phyloP scores from a whole-genome alignment of 2,888 invertebrate genomes.

The Ferdinandea cuprea region DNA sequence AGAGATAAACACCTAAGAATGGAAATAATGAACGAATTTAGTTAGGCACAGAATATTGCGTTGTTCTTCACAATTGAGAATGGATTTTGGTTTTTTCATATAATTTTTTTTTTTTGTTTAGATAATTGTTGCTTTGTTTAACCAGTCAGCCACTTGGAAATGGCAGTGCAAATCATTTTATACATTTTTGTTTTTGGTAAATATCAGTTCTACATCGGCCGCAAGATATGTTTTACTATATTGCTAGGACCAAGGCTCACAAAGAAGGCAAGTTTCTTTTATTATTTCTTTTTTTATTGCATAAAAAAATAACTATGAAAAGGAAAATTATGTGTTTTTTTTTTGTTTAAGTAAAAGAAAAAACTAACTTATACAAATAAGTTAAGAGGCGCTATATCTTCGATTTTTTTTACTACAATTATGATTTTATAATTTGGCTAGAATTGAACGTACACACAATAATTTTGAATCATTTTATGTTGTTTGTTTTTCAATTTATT shows the following conservation, averaged over 20 bases:
- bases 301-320: conserved; percentile 15
- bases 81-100: conserved; percentile 39
- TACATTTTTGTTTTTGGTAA: conserved; percentile 53
- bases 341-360: background rate
- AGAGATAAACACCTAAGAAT: conserved; percentile 13
- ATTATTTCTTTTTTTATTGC: conserved; percentile 15
- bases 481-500: conserved; percentile 13
- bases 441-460: conserved; percentile 67
- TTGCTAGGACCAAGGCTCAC: conserved; percentile 62
- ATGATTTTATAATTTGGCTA: conserved; percentile 67
- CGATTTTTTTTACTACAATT: conserved; percentile 23
- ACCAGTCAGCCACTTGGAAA: conserved; percentile 67
- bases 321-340: conserved; percentile 1
- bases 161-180: conserved; percentile 66
- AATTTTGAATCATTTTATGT: conserved; percentile 24
- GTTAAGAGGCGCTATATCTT: conserved; percentile 7
- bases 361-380: background rate
- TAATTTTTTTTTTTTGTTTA: conserved; percentile 34
- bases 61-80: conserved; percentile 51
- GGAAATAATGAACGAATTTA: conserved; percentile 58
- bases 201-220: conserved; percentile 67
- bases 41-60: conserved; percentile 73
- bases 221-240: conserved; percentile 57
- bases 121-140: conserved; percentile 50
- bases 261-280: conserved; percentile 43